Percentiles rank a stretch among this genome's conserved stretches.
These are phyloP conservation scores for Chymomyza procnemis DNA, from an alignment of 2,888 invertebrate species.

Conservation along the genomic window DNA sequence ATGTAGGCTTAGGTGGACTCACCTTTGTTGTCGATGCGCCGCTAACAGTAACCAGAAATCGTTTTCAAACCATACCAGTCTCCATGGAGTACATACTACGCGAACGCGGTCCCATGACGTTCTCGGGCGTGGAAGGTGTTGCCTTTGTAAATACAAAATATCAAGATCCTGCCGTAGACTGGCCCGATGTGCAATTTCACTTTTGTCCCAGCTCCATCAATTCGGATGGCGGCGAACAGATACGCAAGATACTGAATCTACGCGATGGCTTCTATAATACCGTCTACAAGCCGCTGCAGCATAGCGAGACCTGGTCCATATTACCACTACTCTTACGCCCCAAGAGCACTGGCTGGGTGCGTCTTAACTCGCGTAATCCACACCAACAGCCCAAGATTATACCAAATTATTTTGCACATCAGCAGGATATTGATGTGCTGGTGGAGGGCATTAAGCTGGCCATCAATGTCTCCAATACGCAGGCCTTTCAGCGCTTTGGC, in stretches of 20 bases:
- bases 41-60: conserved; percentile 86
- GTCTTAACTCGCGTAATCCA: conserved; percentile 89
- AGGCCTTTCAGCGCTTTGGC: conserved; percentile 89
- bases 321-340: conserved; percentile 90
- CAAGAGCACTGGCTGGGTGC: conserved; percentile 92
- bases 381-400: conserved; percentile 90
- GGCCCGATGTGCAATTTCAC: conserved; percentile 93
- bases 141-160: conserved; percentile 93
- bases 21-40: conserved; percentile 91
- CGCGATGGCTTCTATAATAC: conserved; percentile 90
- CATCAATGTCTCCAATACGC: conserved; percentile 87
- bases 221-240: conserved; percentile 89
- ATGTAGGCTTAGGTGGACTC: conserved; percentile 90
- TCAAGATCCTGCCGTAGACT: conserved; percentile 86
- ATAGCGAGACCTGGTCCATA: conserved; percentile 91
- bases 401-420: conserved; percentile 94
- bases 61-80: conserved; percentile 88
- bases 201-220: conserved; percentile 91
- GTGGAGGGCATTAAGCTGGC: conserved; percentile 92
- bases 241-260: conserved; percentile 86
- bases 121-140: conserved; percentile 90
- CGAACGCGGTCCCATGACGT: conserved; percentile 90
- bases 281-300: conserved; percentile 88
- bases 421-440: conserved; percentile 87
- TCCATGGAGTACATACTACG: conserved; percentile 89